Base-by-base conservation (phyloP, 2,888 invertebrate species). In the Xestoiulus laeticollis region DNA sequence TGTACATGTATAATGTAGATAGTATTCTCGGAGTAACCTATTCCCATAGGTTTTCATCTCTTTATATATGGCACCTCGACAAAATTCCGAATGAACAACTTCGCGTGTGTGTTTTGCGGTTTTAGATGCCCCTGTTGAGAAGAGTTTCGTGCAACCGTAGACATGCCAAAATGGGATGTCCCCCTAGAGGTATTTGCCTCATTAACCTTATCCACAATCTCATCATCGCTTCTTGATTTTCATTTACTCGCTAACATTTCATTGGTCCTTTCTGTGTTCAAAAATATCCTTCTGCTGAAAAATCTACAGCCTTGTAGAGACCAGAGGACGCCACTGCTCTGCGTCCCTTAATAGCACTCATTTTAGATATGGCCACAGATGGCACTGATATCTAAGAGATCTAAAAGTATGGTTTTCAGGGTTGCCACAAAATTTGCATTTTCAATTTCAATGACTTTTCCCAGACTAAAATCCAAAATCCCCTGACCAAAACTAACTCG, bases 201-300 rank as follows among this genome's bases (percentile, higher is more conserved):
- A 78, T 78, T 30, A 78, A 78, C 78, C 78, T 78, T 78, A 78
- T 78, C 78, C 78, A 78, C 78, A 68, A 68, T 68, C 68, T 68
- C 68, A 68, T 68, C 68, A 78, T 78, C 78, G 78, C 78, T 78
- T 78, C 78, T 78, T 78, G 78, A 78, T 78, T 78, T 78, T 78
- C 78, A 78, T 78, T 78, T 78, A 32, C 30, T 32, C 14, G 78
- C 78, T 78, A 30, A 14, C 78, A 78, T 78, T 78, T 16, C 78
- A 30, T 16, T 3, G 30, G 78, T 78, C 30, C 30, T 30, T 32
- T 14, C 16, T 30, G 2, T 0, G 16, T n/a, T 68, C 22, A 68
- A 68, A 68, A 38, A 38, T 38, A 38, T 48, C 48, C 48, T 12
- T 48, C 19, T 19, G 48, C 30, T 68, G 22, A 8, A 68, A 68